Percentiles rank a stretch among this genome's conserved stretches.
Evolutionary conservation across 2,888 invertebrate species (phyloP).

Genomic region (Ornithoptera alexandrae): DNA sequence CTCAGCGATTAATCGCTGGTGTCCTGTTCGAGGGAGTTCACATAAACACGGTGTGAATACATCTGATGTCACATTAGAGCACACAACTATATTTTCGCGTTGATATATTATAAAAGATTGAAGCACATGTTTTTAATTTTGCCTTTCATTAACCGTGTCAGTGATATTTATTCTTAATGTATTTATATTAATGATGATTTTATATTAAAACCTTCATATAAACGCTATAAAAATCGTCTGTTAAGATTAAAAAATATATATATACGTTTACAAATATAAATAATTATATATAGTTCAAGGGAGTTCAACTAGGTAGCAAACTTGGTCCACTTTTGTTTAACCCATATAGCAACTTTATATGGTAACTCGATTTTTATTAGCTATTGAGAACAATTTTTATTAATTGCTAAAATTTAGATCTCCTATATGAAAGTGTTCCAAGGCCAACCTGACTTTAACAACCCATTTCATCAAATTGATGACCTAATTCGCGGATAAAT

Average conservation of each 20-base stretch:
- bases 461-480: constrained; percentile 10
- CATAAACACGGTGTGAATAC: constrained; percentile 16
- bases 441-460: constrained; percentile 16
- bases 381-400: constrained; percentile 3
- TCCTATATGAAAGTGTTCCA: constrained; percentile 3
- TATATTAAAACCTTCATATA: too few relatives aligned
- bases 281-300: not conserved
- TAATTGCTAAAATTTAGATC: constrained; percentile 16
- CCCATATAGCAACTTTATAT: constrained; percentile 3
- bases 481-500: constrained; percentile 12
- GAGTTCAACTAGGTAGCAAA: constrained; percentile 2
- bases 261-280: not conserved
- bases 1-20: constrained; percentile 16
- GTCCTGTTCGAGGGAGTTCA: constrained; percentile 14
- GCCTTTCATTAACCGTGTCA: too few relatives aligned
- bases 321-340: constrained; percentile 17
- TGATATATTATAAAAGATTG: not conserved
- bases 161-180: too few relatives aligned
- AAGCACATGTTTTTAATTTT: too few relatives aligned
- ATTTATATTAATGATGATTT: too few relatives aligned
- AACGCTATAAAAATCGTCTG: too few relatives aligned
- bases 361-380: constrained; percentile 6
- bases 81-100: not conserved
- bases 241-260: too few relatives aligned
- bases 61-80: not conserved